Percentiles rank a stretch among this genome's conserved stretches.
phyloP scores from a whole-genome alignment of 2,888 invertebrate genomes.

The Plebejus anna region DNA sequence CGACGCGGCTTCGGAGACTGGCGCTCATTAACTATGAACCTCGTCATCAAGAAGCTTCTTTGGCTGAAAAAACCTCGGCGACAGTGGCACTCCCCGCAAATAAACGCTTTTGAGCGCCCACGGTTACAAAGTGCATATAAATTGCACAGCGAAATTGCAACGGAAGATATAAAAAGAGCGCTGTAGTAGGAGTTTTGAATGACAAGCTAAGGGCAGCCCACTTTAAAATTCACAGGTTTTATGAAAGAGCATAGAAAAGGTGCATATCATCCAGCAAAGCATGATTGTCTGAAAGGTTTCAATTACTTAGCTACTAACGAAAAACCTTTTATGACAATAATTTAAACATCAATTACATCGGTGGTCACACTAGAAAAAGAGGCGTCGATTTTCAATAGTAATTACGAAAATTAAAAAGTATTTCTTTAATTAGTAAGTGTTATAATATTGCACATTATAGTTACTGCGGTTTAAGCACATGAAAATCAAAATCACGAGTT shows the following conservation, averaged over 20 bases:
- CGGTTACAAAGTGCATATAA: conserved; percentile 77
- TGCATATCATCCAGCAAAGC: conserved; percentile 38
- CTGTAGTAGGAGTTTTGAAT: conserved; percentile 61
- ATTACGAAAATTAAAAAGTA: too few relatives aligned
- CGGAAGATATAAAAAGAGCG: conserved; percentile 65
- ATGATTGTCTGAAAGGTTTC: conserved; percentile 39
- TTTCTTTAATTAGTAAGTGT: too few relatives aligned
- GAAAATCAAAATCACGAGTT: background rate
- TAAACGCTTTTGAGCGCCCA: conserved; percentile 70
- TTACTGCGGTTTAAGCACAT: background rate
- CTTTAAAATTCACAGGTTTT: conserved; percentile 54
- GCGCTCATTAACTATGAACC: conserved; percentile 79
- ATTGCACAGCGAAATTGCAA: conserved; percentile 72
- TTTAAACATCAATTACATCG: too few relatives aligned
- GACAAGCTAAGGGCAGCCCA: conserved; percentile 57
- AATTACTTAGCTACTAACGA: conserved; percentile 31
- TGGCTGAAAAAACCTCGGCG: conserved; percentile 70
- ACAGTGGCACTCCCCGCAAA: conserved; percentile 67
- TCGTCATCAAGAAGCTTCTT: conserved; percentile 76
- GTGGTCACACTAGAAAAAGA: too few relatives aligned
- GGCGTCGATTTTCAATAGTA: too few relatives aligned
- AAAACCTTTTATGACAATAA: background rate
- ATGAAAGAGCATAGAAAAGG: conserved; percentile 47
- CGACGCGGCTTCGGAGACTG: conserved; percentile 69
- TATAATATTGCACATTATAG: background rate